Percentiles rank a stretch among this genome's conserved stretches.
Conservation (phyloP, 2,113 vertebrate species). For the Benitochromis conjunctus region DNA sequence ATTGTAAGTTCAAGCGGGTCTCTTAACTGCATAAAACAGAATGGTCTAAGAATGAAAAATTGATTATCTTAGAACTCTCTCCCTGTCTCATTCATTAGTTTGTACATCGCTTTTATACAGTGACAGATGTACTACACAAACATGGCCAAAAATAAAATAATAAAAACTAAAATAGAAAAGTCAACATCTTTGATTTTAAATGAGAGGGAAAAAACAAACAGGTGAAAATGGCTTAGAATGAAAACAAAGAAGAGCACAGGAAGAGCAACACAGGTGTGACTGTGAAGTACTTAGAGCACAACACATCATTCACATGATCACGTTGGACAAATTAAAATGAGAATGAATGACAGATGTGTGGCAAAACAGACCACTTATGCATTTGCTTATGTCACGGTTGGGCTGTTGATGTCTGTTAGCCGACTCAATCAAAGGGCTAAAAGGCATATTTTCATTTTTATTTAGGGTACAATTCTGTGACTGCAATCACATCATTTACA, state of each 20-base stretch:
- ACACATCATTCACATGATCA: not conserved
- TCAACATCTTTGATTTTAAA: not conserved
- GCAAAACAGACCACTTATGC: not conserved
- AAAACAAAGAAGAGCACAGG: no score
- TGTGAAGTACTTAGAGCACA: not conserved
- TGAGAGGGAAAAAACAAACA: not conserved
- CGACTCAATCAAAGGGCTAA: not conserved
- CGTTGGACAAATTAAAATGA: not conserved
- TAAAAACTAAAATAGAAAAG: not conserved
- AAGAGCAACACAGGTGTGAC: no score
- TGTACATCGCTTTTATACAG: not conserved
- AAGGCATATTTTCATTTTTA: not conserved
- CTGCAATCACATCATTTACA: not conserved
- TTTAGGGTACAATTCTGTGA: not conserved
- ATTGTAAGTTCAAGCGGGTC: not conserved
- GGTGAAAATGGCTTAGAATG: not conserved
- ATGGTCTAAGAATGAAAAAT: not conserved
- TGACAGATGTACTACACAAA: not conserved
- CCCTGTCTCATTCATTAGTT: fast-evolving
- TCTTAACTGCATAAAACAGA: not conserved
- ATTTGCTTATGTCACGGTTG: not conserved
- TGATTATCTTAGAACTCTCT: not conserved
- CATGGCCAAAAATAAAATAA: not conserved
- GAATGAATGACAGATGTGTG: not conserved
- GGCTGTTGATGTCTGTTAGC: not conserved